Base-by-base conservation (phyloP, 2,797 vertebrate genomes). In the Xenopus petersii region DNA sequence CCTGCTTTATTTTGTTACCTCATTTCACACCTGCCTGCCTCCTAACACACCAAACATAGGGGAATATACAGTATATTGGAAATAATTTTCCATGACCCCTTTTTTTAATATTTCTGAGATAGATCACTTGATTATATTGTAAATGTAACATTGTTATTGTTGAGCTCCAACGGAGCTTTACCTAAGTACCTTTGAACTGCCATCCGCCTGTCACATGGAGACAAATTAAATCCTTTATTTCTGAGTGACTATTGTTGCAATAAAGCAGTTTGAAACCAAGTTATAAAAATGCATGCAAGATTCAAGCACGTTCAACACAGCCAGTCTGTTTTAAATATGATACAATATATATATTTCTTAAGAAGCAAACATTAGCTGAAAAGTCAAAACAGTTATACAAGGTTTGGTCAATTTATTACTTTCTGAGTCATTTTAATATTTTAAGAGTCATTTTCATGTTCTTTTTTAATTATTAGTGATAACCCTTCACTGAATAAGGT, bases 21-120 rank as follows among this genome's bases (percentile, higher is more conserved):
- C 66, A 74, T 79, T 79, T 79, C 77, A 79, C 77, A 79, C 71
- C 62, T 79, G 71, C 77, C 71, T 74, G 67, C 71, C 62, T 65
- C 62, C 62, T 65, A 79, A 67, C 77, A 66, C 56, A 70, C 67
- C 73, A 69, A 66, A 65, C 36, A 79, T 5, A 70, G 48, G 42
- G 65, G 67, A 67, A 64, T 69, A 68, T 47, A 36, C 36, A 48
- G 42, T n/a, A 70, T 73, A 65, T 64, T 69, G 70, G 51, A 79
- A 70, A 74, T 60, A 70, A 74, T 74, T 70, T 74, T 42, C 58
- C 36, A 42, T 58, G 48, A 36, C 36, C 15, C 51, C 33, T 70
- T 74, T 74, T 62, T 74, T 65, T 70, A 56, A 69, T 66, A 70
- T 74, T 73, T 68, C 65, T 30, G 30, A 78, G 71, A 78, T 78